phyloP scores from a whole-genome alignment of 2,888 invertebrate species.

The Phyllotreta striolata region DNA sequence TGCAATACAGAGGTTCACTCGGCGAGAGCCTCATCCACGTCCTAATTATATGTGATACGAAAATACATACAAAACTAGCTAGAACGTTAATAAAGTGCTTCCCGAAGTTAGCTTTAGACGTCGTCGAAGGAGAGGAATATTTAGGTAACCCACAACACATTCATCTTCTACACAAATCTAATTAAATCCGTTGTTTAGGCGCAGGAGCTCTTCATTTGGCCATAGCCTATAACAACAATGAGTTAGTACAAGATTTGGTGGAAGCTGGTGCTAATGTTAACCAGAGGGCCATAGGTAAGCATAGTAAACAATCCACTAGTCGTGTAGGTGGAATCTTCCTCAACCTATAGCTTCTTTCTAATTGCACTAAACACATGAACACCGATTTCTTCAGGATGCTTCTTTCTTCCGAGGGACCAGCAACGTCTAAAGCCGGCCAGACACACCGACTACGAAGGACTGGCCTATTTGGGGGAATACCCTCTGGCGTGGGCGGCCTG shows the following conservation, averaged over 20 bases:
- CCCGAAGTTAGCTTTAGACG: constrained; percentile 89
- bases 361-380: background rate
- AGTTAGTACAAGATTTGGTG: constrained; percentile 90
- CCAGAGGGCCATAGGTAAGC: constrained; percentile 86
- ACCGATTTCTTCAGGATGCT: constrained; percentile 69
- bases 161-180: background rate
- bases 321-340: background rate
- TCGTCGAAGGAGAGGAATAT: constrained; percentile 98
- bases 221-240: constrained; percentile 96
- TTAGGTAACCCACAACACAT: constrained; percentile 58
- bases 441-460: constrained; percentile 92
- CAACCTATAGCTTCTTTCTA: too few relatives aligned
- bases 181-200: constrained; percentile 61
- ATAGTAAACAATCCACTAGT: background rate
- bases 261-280: constrained; percentile 92
- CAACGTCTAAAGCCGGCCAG: constrained; percentile 80
- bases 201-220: constrained; percentile 95
- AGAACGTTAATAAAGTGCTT: constrained; percentile 90
- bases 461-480: constrained; percentile 97
- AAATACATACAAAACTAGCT: constrained; percentile 81
- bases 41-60: constrained; percentile 92
- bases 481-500: constrained; percentile 98
- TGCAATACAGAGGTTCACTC: constrained; percentile 93
- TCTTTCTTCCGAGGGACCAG: constrained; percentile 95
- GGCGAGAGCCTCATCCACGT: constrained; percentile 96